Evolutionary conservation across 2,888 invertebrate genomes (phyloP), one percentile per base, ranked within the genome.

Genomic region (Amphipoea lucens): DNA sequence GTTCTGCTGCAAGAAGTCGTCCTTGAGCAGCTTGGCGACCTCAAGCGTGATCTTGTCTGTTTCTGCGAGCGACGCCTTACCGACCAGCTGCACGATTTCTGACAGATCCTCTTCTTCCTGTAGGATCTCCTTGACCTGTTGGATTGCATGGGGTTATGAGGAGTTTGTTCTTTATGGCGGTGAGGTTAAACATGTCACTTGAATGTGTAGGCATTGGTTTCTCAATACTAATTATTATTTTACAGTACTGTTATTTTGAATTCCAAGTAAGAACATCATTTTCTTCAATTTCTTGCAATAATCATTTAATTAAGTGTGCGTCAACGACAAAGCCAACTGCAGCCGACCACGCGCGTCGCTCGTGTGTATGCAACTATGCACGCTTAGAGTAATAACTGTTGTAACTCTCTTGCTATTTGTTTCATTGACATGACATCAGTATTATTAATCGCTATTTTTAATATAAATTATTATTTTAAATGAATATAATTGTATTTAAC

Each of bases 1-100:
- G 98, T 99, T 99, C 97, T 99, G 99, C 96, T 99, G 99, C 93
- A 99, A 97, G 97, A 99, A 99, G 97, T 99, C 99, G 95, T 99
- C 99, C 95, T 99, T 99, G 85, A 99, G 97, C 90, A 99, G 97
- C 96, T 99, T 99, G 91, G 99, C 99, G 69, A 99, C 99, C 97
- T 99, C 99, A 82, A 99, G 97, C 0, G 99, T 99, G 95, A 99
- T 99, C 97, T 99, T 99, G 97, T 99, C 99, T 51, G 99, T 98
- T 97, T 99, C 99, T 12, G 99, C 99, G 85, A 99, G 97, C 0
- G 99, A 99, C 51, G 99, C 99, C 97, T 99, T 99, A 94, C 99
- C 99, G 88, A 99, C 99, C 90, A 99, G 97, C 96, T 99, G 99
- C 92, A 99, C 99, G 96, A 99, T 99, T 98, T 99, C 99, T 0